Evolutionary conservation across 2,113 vertebrate species (phyloP).

Genomic region (Brachypodius melanocephalos): DNA sequence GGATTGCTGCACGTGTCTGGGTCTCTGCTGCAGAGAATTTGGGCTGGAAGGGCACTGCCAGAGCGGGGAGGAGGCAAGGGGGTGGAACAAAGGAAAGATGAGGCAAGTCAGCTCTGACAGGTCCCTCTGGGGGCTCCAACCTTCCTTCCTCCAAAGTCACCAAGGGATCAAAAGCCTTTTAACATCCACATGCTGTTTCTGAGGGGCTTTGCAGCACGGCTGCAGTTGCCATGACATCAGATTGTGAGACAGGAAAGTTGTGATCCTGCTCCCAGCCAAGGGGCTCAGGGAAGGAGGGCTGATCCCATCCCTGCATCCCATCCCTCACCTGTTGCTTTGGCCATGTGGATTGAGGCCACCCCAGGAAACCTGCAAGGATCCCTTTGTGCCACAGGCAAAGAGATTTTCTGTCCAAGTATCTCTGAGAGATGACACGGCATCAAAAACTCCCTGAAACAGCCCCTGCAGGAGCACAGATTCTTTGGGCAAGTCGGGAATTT

Average conservation of each 20-base stretch:
- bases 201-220: neutral
- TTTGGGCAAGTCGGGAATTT: fast-evolving
- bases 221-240: neutral
- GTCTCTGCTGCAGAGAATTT: neutral
- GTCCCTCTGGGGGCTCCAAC: neutral
- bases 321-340: neutral
- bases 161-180: neutral
- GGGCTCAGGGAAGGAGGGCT: neutral
- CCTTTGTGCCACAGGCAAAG: neutral
- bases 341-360: fast-evolving
- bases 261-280: neutral
- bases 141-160: neutral
- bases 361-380: neutral
- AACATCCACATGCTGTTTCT: fast-evolving
- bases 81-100: neutral
- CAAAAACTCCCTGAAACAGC: fast-evolving
- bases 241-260: neutral
- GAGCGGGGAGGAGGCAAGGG: neutral
- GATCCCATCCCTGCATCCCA: neutral
- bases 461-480: neutral
- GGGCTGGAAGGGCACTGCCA: neutral
- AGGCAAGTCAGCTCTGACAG: neutral
- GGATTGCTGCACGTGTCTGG: neutral
- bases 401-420: neutral
- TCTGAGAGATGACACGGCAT: fast-evolving